A percentile compares a stretch with the other conserved stretches of the same genome.
Evolutionary conservation across 2,888 invertebrate genomes (phyloP).

Genomic region (Cosmia pyralina): DNA sequence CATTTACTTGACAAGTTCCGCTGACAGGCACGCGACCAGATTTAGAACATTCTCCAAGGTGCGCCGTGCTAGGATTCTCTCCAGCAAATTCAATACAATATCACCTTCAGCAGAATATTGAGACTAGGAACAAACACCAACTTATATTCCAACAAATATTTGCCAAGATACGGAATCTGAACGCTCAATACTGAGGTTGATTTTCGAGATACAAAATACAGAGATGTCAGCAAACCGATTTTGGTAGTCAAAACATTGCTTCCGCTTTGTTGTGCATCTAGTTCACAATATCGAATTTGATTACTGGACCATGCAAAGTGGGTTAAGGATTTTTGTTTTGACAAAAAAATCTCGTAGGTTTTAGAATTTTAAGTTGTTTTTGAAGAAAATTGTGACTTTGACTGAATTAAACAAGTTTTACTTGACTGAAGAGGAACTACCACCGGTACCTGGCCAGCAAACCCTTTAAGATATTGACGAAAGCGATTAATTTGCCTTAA

Average conservation of each 20-base stretch:
- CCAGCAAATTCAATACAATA: conserved; percentile 4
- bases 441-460: background rate
- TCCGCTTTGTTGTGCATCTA: conserved; percentile 20
- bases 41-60: conserved; percentile 15
- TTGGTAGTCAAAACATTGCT: conserved; percentile 21
- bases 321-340: background rate
- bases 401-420: background rate
- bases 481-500: background rate
- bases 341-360: background rate
- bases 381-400: background rate
- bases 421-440: no score
- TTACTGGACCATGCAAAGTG: conserved; percentile 5
- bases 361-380: background rate
- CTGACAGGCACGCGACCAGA: conserved; percentile 33
- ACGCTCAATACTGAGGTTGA: conserved; percentile 32
- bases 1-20: conserved; percentile 21
- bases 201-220: conserved; percentile 17
- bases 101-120: conserved; percentile 7
- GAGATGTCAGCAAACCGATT: conserved; percentile 14
- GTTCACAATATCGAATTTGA: conserved; percentile 17
- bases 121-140: conserved; percentile 13
- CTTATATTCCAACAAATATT: conserved; percentile 34
- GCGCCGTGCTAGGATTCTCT: background rate
- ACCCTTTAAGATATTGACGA: background rate
- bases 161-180: conserved; percentile 17